These are phyloP conservation scores for Drosophila tropicalis DNA, from an alignment of 1,140 invertebrate genomes.

Conservation along the genomic window DNA sequence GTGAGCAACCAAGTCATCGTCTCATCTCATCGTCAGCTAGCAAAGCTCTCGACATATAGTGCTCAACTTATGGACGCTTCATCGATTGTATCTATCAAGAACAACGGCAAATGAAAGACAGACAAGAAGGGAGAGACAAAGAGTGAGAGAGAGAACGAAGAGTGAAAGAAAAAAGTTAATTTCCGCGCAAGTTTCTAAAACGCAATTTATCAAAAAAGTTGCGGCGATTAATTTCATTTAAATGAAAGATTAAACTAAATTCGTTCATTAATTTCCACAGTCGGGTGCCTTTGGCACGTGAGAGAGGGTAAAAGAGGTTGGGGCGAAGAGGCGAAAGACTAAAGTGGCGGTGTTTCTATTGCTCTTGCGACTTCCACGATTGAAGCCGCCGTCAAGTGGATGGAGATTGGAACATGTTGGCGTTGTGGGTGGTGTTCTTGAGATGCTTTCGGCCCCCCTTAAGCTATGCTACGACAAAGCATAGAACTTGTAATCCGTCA, in stretches of 20 bases:
- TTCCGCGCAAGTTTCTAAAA: constrained; percentile 23
- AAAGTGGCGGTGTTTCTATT: not conserved
- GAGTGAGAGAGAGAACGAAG: not conserved
- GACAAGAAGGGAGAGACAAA: not conserved
- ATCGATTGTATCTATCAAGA: constrained; percentile 2
- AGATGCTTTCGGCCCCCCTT: not conserved
- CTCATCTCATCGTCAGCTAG: constrained; percentile 9
- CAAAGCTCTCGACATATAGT: constrained; percentile 2
- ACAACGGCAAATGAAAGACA: not conserved
- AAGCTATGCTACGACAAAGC: constrained; percentile 1
- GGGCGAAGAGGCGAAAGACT: not conserved
- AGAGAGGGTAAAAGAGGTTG: not conserved
- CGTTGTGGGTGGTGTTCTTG: not conserved
- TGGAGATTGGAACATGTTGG: not conserved
- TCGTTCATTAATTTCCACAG: constrained; percentile 34
- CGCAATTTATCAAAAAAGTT: constrained; percentile 40
- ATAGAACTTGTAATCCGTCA: constrained; percentile 34
- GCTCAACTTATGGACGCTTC: not conserved
- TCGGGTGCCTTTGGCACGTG: constrained; percentile 14
- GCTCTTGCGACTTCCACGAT: not conserved
- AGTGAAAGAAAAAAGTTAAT: constrained; percentile 19
- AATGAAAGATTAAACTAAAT: constrained; percentile 40
- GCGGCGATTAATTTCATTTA: constrained; percentile 39
- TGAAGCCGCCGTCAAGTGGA: constrained; percentile 3
- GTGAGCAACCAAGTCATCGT: constrained; percentile 1